These are phyloP conservation scores for Catotricha subobsoleta DNA, from an alignment of 2,888 invertebrate species.

Conservation along the genomic window DNA sequence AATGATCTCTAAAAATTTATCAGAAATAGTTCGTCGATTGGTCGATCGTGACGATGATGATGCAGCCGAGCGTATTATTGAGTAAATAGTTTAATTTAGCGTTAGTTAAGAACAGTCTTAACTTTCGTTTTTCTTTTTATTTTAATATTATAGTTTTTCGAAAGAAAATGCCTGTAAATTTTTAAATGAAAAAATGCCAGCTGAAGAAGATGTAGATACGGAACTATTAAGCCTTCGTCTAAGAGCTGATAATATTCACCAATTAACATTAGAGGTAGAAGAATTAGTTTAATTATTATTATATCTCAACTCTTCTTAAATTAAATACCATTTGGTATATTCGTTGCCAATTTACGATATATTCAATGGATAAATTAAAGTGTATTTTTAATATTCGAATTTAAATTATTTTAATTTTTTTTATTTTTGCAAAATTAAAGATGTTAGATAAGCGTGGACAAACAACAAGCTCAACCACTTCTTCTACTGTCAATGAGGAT, in stretches of 20 bases:
- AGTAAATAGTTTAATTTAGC: slow-evolving; percentile 26
- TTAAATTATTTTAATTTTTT: not conserved
- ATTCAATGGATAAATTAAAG: slow-evolving; percentile 8
- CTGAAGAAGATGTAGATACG: slow-evolving; percentile 31
- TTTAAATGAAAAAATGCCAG: slow-evolving; percentile 31
- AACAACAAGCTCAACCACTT: slow-evolving; percentile 6
- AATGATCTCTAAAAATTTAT: slow-evolving; percentile 55
- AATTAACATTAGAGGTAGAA: too few relatives aligned
- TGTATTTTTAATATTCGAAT: not conserved
- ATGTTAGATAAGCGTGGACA: slow-evolving; percentile 11
- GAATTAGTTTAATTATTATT: too few relatives aligned
- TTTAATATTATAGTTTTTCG: slow-evolving; percentile 30
- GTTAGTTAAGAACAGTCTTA: slow-evolving; percentile 8
- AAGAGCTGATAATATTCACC: slow-evolving; percentile 8
- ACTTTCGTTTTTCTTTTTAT: slow-evolving; percentile 9
- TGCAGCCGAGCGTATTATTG: slow-evolving; percentile 34
- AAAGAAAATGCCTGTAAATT: slow-evolving; percentile 32
- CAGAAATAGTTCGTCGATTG: slow-evolving; percentile 50
- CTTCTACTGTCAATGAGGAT: slow-evolving; percentile 3
- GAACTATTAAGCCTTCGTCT: slow-evolving; percentile 32
- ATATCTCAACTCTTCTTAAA: too few relatives aligned
- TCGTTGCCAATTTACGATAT: too few relatives aligned
- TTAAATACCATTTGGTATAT: too few relatives aligned
- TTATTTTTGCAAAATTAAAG: slow-evolving; percentile 3
- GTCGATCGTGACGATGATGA: slow-evolving; percentile 43